A percentile compares a stretch with the other conserved stretches of the same genome.
Conservation (phyloP, 1,140 invertebrate species). For the Galendromus occidentalis region DNA sequence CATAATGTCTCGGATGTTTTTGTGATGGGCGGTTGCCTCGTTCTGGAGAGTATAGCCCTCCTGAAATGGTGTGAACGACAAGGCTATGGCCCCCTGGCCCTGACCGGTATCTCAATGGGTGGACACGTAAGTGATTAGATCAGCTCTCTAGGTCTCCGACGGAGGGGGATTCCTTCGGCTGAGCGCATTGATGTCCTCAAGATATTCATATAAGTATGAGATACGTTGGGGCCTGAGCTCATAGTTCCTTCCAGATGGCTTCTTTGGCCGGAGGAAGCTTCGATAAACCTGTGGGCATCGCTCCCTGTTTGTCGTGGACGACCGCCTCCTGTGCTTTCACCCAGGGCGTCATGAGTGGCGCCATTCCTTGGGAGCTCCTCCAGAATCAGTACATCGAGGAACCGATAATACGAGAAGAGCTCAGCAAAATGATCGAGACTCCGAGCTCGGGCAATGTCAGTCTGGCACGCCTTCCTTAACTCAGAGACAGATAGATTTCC, state of each 20-base stretch:
- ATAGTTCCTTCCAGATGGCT: conserved; percentile 62
- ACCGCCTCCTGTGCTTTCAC: conserved; percentile 90
- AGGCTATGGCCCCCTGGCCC: conserved; percentile 62
- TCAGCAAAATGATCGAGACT: conserved; percentile 48
- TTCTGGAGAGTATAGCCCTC: conserved; percentile 74
- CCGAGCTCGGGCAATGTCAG: conserved; percentile 25
- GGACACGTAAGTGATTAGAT: conserved; percentile 57
- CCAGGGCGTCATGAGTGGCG: conserved; percentile 76
- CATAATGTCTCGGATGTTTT: conserved; percentile 94
- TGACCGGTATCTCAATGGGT: conserved; percentile 98
- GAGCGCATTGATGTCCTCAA: neutral
- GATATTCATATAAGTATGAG: too few species aligned
- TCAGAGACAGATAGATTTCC: conserved; percentile 11
- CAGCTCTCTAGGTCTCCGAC: conserved; percentile 12
- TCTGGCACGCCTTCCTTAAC: neutral
- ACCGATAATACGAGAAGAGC: conserved; percentile 51
- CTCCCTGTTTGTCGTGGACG: conserved; percentile 91
- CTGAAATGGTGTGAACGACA: conserved; percentile 78
- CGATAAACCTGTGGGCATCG: conserved; percentile 70
- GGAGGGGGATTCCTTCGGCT: neutral
- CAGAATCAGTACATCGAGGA: conserved; percentile 74
- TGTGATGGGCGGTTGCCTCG: conserved; percentile 93
- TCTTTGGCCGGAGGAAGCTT: conserved; percentile 82
- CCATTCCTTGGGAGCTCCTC: conserved; percentile 78
- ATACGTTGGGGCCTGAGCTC: too few species aligned